A percentile compares a stretch with the other conserved stretches of the same genome.
Conservation (phyloP, 2,888 invertebrate species). For the Lymantria monacha region DNA sequence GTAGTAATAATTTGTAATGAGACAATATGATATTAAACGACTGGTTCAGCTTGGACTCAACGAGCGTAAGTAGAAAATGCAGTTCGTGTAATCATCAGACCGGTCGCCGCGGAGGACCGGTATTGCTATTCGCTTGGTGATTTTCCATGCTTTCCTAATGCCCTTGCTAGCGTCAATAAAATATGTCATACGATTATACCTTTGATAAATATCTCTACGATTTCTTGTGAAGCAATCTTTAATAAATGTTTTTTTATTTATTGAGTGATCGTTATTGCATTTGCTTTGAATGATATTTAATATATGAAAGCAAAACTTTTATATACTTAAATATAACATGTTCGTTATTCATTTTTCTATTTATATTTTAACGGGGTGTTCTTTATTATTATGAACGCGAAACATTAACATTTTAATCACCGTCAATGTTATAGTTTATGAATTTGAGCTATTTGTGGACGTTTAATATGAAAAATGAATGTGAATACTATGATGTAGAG, state of each 20-base stretch:
- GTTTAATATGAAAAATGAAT: conserved; percentile 10
- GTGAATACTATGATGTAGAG: conserved; percentile 14
- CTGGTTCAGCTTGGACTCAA: conserved; percentile 4
- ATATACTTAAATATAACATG: too few relatives aligned
- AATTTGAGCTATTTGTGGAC: conserved; percentile 14
- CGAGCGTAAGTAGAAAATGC: conserved; percentile 35
- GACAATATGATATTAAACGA: conserved; percentile 18
- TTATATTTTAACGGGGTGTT: too few relatives aligned
- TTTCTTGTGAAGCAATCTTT: too few relatives aligned
- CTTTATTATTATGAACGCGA: background rate
- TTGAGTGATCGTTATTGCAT: too few relatives aligned
- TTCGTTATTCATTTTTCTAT: too few relatives aligned
- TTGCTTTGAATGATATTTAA: too few relatives aligned
- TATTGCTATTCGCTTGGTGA: conserved; percentile 43
- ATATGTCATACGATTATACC: conserved; percentile 11
- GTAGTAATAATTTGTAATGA: conserved; percentile 19
- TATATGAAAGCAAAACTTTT: too few relatives aligned
- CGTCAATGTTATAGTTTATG: conserved; percentile 2
- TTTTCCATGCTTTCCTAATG: conserved; percentile 63
- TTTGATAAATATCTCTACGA: background rate
- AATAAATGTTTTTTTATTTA: too few relatives aligned
- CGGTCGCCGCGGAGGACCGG: conserved; percentile 62
- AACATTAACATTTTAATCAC: conserved; percentile 3
- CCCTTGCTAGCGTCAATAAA: conserved; percentile 1
- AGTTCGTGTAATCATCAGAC: conserved; percentile 40